Percentiles rank a stretch among this genome's conserved stretches.
These are phyloP conservation scores for Myotis davidii DNA, from an alignment of 2,113 vertebrate genomes.

Conservation along the genomic window DNA sequence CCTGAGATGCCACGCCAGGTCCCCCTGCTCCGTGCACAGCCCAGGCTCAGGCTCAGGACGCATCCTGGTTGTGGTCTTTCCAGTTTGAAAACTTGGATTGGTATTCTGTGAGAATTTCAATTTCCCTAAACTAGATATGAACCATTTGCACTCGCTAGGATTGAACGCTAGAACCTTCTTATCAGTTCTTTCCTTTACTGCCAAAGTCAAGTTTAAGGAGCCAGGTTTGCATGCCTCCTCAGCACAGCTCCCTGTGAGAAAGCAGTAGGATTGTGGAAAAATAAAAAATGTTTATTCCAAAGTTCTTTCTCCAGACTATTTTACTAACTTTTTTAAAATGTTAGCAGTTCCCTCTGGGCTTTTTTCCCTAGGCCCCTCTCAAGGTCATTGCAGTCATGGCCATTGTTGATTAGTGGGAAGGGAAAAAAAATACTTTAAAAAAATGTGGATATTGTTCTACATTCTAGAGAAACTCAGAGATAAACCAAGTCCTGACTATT, in stretches of 20 bases:
- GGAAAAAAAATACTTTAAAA: neutral
- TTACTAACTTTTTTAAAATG: conserved; percentile 36
- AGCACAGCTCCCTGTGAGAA: conserved; percentile 23
- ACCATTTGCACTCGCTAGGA: conserved; percentile 55
- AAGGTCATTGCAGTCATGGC: conserved; percentile 40
- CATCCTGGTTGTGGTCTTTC: neutral
- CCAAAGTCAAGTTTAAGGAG: conserved; percentile 50
- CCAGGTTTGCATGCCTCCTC: conserved; percentile 39
- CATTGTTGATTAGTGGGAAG: conserved; percentile 11
- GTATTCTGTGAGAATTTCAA: conserved; percentile 36
- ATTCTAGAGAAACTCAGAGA: conserved; percentile 39
- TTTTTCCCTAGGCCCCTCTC: neutral
- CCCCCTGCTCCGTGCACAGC: neutral
- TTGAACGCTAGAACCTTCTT: conserved; percentile 14
- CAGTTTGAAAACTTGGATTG: conserved; percentile 38
- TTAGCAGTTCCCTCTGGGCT: conserved; percentile 30
- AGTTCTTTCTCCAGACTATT: conserved; percentile 26
- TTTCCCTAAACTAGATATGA: conserved; percentile 45
- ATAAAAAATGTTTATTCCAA: neutral
- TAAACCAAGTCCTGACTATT: neutral
- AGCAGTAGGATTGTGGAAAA: neutral
- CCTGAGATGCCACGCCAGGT: neutral
- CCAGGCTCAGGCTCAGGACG: neutral
- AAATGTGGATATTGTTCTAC: conserved; percentile 24
- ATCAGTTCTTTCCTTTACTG: conserved; percentile 51